These are phyloP conservation scores for Idaea biselata DNA, from an alignment of 2,888 invertebrate genomes.

Conservation along the genomic window DNA sequence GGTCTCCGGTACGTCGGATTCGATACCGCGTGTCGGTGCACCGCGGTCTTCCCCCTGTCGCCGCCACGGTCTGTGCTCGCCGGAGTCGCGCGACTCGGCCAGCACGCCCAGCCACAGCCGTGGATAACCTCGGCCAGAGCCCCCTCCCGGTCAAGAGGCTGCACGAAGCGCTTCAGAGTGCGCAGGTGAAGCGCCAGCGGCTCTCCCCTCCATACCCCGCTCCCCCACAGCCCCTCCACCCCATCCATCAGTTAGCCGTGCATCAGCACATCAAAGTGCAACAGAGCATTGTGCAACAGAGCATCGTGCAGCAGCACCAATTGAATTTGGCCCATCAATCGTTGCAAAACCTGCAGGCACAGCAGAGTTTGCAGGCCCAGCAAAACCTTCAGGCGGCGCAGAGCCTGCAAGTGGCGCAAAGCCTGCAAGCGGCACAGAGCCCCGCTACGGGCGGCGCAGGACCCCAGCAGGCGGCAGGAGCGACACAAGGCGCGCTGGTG, in stretches of 20 bases:
- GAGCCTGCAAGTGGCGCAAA: slow-evolving; percentile 56
- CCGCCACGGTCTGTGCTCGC: slow-evolving; percentile 75
- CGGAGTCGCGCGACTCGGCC: slow-evolving; percentile 79
- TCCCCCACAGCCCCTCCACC: slow-evolving; percentile 68
- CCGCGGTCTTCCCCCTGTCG: slow-evolving; percentile 63
- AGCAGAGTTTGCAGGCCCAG: slow-evolving; percentile 54
- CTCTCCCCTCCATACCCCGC: slow-evolving; percentile 81
- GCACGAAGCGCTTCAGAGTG: slow-evolving; percentile 82
- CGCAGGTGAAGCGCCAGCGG: slow-evolving; percentile 82
- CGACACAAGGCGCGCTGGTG: slow-evolving; percentile 68
- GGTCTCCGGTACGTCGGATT: slow-evolving; percentile 46
- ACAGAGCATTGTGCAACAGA: slow-evolving; percentile 74
- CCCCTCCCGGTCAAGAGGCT: slow-evolving; percentile 81
- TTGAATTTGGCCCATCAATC: slow-evolving; percentile 74
- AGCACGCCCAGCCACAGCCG: slow-evolving; percentile 78
- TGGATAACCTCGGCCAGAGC: slow-evolving; percentile 80
- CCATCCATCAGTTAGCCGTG: slow-evolving; percentile 72
- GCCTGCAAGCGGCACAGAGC: slow-evolving; percentile 49
- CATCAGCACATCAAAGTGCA: slow-evolving; percentile 76
- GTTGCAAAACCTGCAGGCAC: slow-evolving; percentile 66
- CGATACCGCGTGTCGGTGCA: slow-evolving; percentile 64
- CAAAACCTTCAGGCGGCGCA: slow-evolving; percentile 45
- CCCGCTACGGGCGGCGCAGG: slow-evolving; percentile 64
- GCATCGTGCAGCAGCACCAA: slow-evolving; percentile 75
- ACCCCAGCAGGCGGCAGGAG: slow-evolving; percentile 63